These are phyloP conservation scores for Pherbina coryleti DNA, from an alignment of 2,888 invertebrate genomes.

Conservation along the genomic window DNA sequence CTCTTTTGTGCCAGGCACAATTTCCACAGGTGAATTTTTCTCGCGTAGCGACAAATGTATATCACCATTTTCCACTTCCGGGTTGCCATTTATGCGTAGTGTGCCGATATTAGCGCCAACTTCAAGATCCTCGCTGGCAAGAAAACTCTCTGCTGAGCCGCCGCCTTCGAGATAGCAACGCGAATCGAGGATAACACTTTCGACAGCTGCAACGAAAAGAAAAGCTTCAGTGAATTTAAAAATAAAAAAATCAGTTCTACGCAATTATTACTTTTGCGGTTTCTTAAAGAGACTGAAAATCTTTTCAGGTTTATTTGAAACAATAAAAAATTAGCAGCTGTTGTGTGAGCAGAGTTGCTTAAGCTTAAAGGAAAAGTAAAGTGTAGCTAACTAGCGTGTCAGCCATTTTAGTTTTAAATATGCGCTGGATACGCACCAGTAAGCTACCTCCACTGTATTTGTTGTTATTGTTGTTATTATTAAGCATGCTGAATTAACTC, in stretches of 20 bases:
- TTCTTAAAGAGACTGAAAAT: not conserved
- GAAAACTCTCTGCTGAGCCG: slow-evolving; percentile 91
- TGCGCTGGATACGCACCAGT: slow-evolving; percentile 63
- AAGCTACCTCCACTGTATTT: slow-evolving; percentile 55
- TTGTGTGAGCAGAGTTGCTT: slow-evolving; percentile 40
- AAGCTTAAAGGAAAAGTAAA: slow-evolving; percentile 48
- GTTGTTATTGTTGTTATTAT: slow-evolving; percentile 39
- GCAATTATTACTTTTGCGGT: not conserved
- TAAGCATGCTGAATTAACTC: slow-evolving; percentile 25
- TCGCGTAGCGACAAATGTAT: slow-evolving; percentile 85
- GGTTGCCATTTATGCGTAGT: slow-evolving; percentile 85
- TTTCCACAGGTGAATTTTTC: slow-evolving; percentile 82
- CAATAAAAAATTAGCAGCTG: slow-evolving; percentile 8
- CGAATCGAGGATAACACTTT: slow-evolving; percentile 78
- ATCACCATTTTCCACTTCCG: slow-evolving; percentile 78
- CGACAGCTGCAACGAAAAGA: slow-evolving; percentile 70
- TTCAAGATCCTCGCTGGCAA: slow-evolving; percentile 86
- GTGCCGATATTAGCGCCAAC: slow-evolving; percentile 85
- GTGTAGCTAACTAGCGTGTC: slow-evolving; percentile 44
- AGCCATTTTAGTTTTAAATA: slow-evolving; percentile 42
- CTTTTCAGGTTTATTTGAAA: not conserved
- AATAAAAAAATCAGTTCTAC: not conserved
- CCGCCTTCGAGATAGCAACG: slow-evolving; percentile 92
- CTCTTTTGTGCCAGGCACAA: slow-evolving; percentile 83
- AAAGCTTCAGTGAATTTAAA: slow-evolving; percentile 8